These are phyloP conservation scores for Actias luna DNA, from an alignment of 2,888 invertebrate genomes.

Conservation along the genomic window DNA sequence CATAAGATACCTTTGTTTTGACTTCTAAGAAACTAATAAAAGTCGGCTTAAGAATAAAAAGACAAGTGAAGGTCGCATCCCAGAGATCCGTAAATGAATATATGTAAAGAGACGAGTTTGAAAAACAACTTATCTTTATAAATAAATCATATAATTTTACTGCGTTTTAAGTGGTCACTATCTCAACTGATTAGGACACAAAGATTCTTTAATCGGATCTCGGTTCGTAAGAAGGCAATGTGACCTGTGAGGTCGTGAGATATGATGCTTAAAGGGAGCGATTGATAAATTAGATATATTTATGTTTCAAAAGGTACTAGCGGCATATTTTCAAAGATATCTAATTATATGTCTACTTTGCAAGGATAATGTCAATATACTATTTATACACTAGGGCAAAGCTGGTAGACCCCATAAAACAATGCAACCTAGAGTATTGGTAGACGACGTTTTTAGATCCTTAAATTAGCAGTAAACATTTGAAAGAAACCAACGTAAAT, in stretches of 20 bases:
- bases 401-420: neutral
- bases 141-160: slow-evolving; percentile 74
- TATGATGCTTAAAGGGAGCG: slow-evolving; percentile 44
- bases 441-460: too few relatives aligned
- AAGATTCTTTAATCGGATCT: slow-evolving; percentile 47
- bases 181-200: slow-evolving; percentile 64
- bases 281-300: slow-evolving; percentile 36
- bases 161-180: slow-evolving; percentile 68
- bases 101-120: slow-evolving; percentile 13
- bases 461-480: too few relatives aligned
- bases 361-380: neutral
- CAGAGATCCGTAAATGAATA: slow-evolving; percentile 13
- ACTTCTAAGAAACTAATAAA: slow-evolving; percentile 13
- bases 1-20: slow-evolving; percentile 6
- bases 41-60: neutral
- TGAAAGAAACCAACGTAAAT: too few relatives aligned
- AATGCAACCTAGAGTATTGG: too few relatives aligned
- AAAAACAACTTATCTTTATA: slow-evolving; percentile 44
- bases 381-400: too few relatives aligned
- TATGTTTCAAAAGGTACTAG: neutral
- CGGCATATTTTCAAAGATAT: slow-evolving; percentile 3
- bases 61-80: slow-evolving; percentile 14
- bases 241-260: slow-evolving; percentile 56
- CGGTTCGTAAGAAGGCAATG: slow-evolving; percentile 8
- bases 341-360: neutral